phyloP scores from a whole-genome alignment of 2,113 vertebrate species.

The Ptilonorhynchus violaceus region DNA sequence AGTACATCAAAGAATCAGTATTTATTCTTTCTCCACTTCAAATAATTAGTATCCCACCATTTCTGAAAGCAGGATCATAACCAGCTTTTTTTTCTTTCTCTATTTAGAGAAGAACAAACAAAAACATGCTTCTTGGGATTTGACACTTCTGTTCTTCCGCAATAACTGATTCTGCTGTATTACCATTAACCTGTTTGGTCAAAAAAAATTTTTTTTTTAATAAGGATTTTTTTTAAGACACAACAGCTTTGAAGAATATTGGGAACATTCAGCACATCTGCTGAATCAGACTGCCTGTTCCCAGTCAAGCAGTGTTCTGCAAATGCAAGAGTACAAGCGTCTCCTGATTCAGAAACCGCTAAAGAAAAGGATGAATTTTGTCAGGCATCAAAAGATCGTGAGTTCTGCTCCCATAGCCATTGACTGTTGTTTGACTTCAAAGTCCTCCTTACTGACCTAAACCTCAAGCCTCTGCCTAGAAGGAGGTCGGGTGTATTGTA shows the following conservation, averaged over 20 bases:
- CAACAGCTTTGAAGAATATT: background rate
- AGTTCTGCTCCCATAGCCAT: background rate
- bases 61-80: background rate
- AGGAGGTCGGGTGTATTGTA: background rate
- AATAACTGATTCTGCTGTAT: background rate
- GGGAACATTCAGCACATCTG: background rate
- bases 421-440: background rate
- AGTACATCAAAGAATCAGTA: background rate
- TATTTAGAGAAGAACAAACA: background rate
- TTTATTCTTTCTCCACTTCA: background rate
- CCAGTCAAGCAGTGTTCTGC: background rate
- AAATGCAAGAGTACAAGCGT: background rate
- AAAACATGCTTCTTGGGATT: background rate
- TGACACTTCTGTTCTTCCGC: background rate
- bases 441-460: background rate
- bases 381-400: background rate
- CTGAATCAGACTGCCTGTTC: background rate
- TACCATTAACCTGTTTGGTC: background rate
- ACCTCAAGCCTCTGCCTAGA: background rate
- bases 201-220: background rate
- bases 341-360: background rate
- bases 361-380: background rate
- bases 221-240: background rate
- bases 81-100: background rate
- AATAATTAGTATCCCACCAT: background rate